Evolutionary conservation across 2,888 invertebrate genomes (phyloP).

Genomic region (Ormyrus labotus): DNA sequence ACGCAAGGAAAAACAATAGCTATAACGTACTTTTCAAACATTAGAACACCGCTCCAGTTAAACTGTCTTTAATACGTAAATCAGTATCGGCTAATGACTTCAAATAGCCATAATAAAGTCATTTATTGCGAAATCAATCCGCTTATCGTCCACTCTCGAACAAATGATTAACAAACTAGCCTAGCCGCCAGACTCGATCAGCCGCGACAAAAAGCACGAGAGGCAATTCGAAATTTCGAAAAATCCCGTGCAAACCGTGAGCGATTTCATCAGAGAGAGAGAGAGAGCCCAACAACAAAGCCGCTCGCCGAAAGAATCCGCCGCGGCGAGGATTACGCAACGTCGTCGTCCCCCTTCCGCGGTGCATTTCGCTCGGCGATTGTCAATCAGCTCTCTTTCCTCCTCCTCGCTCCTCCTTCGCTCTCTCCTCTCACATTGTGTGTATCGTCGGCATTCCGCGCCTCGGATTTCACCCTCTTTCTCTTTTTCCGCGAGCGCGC

Average conservation of each 20-base stretch:
- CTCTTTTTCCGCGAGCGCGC: not conserved
- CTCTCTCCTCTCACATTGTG: not conserved
- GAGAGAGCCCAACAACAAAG: not conserved
- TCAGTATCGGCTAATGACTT: no score
- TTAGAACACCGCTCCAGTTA: no score
- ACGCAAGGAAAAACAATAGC: no score
- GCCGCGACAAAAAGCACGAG: no score
- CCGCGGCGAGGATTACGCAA: not conserved
- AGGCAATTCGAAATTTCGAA: no score
- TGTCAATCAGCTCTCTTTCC: not conserved
- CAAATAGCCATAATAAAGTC: no score
- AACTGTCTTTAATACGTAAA: no score
- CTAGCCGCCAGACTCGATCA: not conserved
- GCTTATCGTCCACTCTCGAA: no score
- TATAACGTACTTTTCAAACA: no score
- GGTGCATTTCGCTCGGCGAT: not conserved
- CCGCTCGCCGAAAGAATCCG: not conserved
- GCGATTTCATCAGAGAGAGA: not conserved
- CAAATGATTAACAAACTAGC: no score
- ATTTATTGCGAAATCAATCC: no score
- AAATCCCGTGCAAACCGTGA: no score
- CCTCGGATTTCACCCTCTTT: conserved; percentile 12
- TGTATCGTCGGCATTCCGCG: conserved; percentile 11
- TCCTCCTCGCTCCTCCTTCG: not conserved
- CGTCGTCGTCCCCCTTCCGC: not conserved